Evolutionary conservation across 1,140 invertebrate genomes (phyloP).

Genomic region (Orussus abietinus): DNA sequence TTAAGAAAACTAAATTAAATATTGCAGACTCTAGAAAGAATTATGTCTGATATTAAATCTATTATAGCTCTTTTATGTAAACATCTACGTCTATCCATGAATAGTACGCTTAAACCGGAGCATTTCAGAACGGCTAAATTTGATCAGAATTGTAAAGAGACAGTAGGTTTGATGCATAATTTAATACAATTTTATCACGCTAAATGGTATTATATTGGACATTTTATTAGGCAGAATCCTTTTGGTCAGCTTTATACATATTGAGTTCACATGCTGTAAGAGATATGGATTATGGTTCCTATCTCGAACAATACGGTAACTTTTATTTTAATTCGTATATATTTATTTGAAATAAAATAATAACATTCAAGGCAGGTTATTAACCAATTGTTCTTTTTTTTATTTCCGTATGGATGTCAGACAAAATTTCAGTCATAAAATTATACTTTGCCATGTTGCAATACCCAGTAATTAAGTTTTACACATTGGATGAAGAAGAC

Average conservation of each 20-base stretch:
- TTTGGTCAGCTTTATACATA: slow-evolving; percentile 27
- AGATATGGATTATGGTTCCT: slow-evolving; percentile 19
- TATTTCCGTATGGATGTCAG: slow-evolving; percentile 21
- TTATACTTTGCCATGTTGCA: slow-evolving; percentile 36
- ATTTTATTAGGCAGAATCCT: slow-evolving; percentile 16
- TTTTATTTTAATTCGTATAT: slow-evolving; percentile 5
- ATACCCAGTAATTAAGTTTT: slow-evolving; percentile 36
- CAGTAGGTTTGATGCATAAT: slow-evolving; percentile 25
- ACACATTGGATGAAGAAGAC: slow-evolving; percentile 15
- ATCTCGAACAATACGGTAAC: slow-evolving; percentile 31
- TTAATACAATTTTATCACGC: background rate
- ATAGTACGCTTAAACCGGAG: slow-evolving; percentile 26
- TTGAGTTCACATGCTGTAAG: slow-evolving; percentile 24
- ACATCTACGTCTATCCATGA: slow-evolving; percentile 25
- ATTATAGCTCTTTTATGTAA: slow-evolving; percentile 29
- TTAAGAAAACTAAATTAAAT: too few relatives aligned
- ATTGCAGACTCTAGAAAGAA: too few relatives aligned
- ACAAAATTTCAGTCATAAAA: slow-evolving; percentile 25
- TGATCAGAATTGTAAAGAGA: slow-evolving; percentile 17
- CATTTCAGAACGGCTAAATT: slow-evolving; percentile 33
- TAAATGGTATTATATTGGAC: slow-evolving; percentile 5
- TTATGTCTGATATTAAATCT: slow-evolving; percentile 30
- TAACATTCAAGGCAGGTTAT: slow-evolving; percentile 4
- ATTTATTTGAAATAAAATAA: slow-evolving; percentile 7
- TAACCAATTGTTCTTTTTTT: background rate